Base-by-base conservation (phyloP, 2,888 invertebrate species). In the Cerastoderma edule region DNA sequence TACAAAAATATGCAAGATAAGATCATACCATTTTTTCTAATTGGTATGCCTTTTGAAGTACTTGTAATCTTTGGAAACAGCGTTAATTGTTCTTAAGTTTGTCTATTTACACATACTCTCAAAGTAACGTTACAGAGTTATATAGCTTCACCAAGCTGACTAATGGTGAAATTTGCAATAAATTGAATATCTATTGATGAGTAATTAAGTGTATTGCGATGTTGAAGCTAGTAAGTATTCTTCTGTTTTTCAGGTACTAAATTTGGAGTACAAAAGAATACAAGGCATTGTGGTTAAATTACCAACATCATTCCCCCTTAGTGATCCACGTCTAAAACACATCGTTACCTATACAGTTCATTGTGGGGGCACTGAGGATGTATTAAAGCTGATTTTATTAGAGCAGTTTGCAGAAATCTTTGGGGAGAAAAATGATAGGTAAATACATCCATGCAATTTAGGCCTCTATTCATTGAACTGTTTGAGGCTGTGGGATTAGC, bases 401-500 rank as follows among this genome's bases (percentile, higher is more conserved):
- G 93, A 93, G 72, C 92, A 92, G 85, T 90, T 92, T 74, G 78
- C 91, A n/a, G 87, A 73, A 77, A 78, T 28, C 63, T 80, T 27
- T 77, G 89, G 35, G 87, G 89, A 70, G 67, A 75, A 24, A 16
- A 77, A 86, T 69, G 83, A 85, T 65, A 87, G 83, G 90, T 90
- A 68, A 72, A 84, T 77, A 4, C 5, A 48, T 39, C 39, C 39
- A 39, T 10, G 39, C 16, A 39, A 28, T 27, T 32, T 65, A 28
- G 27, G 3, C 19, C 22, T 24, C 44, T 30, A 1, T 53, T 16
- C n/a, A 22, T 2, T 24, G 19, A n/a, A n/a, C n/a, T n/a, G n/a
- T n/a, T n/a, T n/a, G n/a, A n/a, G n/a, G n/a, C n/a, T n/a, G n/a
- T n/a, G n/a, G n/a, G n/a, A n/a, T n/a, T n/a, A n/a, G n/a, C n/a